Evolutionary conservation across 1,140 invertebrate species (phyloP), one percentile per base, ranked within the genome.

Genomic region (Drosophila arizonae): DNA sequence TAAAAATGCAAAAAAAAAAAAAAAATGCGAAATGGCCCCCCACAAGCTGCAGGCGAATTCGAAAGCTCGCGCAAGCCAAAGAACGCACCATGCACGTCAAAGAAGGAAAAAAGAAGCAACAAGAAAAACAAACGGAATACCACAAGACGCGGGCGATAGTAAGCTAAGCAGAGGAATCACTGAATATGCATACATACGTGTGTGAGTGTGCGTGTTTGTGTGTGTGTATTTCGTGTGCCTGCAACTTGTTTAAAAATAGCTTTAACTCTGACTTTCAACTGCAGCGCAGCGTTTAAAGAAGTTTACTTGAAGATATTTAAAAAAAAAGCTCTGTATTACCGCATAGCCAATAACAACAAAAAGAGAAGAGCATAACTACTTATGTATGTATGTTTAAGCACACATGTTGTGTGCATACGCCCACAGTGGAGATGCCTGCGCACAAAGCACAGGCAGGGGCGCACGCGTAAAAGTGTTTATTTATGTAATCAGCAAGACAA

Each of bases 1-100:
- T 86, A 70, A 86, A 86, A 80, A 69, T 66, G 66, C 57, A 75
- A 33, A 58, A 76, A 77, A 33, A 30, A 30, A 30, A 30, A 30
- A 4, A 30, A 30, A 30, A 65, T 62, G 62, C 62, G 74, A 70
- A 64, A 67, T 67, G 17, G 36, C 71, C 69, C 60, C 56, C 69
- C 62, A 67, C 46, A 45, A 39, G 56, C 15, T 11, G 36, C 36
- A 39, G 11, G 28, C 45, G n/a, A 39, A 45, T 45, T 50, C 50
- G n/a, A 60, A 67, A 67, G 54, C 54, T 69, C 28, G 52, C 43
- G 36, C 39, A 21, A 55, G 15, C 21, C 24, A 13, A 57, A 72
- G 63, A 72, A 72, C 65, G 30, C 41, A 15, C 43, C n/a, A 46
- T 56, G 67, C 55, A 50, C 64, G 55, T 52, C 26, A 60, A 41